Conservation (phyloP, 2,113 vertebrate genomes). For the Canis aureus region DNA sequence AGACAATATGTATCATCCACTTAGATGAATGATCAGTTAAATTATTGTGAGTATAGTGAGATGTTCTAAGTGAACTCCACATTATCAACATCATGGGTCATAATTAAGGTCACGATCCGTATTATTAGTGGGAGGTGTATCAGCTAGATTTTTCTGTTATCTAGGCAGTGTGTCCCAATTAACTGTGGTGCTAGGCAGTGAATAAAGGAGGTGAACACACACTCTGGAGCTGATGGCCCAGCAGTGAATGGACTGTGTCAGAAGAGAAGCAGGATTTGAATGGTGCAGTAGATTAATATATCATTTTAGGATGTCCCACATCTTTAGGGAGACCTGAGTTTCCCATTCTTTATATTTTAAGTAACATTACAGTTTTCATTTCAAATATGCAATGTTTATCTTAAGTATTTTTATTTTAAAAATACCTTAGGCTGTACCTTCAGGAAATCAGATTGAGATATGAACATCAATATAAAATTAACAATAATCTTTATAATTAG, state of each 20-base stretch:
- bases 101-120: neutral
- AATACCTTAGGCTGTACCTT: neutral
- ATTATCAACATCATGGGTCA: neutral
- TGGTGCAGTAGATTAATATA: neutral
- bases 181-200: neutral
- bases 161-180: neutral
- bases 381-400: neutral
- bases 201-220: neutral
- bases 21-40: neutral
- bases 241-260: neutral
- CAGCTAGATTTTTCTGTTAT: neutral
- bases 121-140: neutral
- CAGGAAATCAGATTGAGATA: neutral
- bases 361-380: neutral
- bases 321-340: neutral
- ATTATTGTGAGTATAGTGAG: neutral
- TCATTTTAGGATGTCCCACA: neutral
- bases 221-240: neutral
- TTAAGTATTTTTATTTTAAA: neutral
- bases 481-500: neutral
- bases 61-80: neutral
- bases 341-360: conserved; percentile 10
- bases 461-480: neutral
- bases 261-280: neutral
- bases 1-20: neutral